These are phyloP conservation scores for Nannospalax galili DNA, from an alignment of 2,113 vertebrate species.

Conservation along the genomic window DNA sequence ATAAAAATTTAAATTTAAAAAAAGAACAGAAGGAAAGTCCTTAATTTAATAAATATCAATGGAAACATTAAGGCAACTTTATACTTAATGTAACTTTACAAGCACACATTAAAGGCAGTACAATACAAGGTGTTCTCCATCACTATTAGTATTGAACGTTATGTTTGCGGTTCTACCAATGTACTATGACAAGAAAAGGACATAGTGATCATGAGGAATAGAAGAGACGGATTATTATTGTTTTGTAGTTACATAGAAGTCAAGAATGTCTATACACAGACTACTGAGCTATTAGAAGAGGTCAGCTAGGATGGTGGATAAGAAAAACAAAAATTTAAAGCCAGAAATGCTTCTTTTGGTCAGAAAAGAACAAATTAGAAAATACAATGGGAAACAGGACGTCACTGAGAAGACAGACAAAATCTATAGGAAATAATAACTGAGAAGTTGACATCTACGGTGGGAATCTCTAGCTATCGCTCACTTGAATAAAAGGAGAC, in stretches of 20 bases:
- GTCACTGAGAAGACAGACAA: conserved; percentile 23
- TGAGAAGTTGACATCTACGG: neutral
- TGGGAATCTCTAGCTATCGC: neutral
- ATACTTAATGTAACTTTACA: neutral
- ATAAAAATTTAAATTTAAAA: no score
- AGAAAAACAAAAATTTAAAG: neutral
- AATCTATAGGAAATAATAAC: neutral
- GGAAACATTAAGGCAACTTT: neutral
- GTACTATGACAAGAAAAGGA: conserved; percentile 22
- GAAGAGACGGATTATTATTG: neutral
- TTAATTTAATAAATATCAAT: conserved; percentile 17
- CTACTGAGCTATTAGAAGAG: neutral
- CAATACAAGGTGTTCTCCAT: no score
- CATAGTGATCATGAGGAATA: neutral
- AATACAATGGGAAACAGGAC: neutral
- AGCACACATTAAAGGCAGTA: neutral
- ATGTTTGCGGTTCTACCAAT: neutral
- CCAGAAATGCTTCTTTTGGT: neutral
- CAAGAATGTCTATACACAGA: neutral
- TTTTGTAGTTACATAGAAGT: neutral
- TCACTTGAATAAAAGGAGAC: neutral
- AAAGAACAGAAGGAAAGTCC: neutral
- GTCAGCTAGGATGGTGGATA: neutral
- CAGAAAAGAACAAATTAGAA: neutral
- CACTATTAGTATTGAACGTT: neutral